These are phyloP conservation scores for Copidosoma floridanum DNA, from an alignment of 1,140 invertebrate genomes.

Conservation along the genomic window DNA sequence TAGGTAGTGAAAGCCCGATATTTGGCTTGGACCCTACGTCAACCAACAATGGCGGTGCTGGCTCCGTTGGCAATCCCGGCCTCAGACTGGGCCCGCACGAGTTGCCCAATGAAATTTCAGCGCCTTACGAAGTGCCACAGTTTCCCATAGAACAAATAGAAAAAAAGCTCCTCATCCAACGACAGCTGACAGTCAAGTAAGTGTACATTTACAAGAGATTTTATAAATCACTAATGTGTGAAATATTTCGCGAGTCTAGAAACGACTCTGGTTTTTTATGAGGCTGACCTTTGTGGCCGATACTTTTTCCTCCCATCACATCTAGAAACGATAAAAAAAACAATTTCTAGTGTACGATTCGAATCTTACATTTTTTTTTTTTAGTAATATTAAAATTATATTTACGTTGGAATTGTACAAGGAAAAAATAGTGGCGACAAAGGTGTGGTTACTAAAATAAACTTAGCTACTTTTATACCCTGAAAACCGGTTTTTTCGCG, in stretches of 20 bases:
- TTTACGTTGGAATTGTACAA: too few relatives aligned
- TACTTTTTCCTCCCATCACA: background rate
- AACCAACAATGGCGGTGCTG: constrained; percentile 24
- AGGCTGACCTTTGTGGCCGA: too few relatives aligned
- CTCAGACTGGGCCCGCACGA: constrained; percentile 52
- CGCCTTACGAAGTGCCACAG: constrained; percentile 92
- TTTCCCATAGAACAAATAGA: constrained; percentile 97
- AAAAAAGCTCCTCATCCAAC: constrained; percentile 85
- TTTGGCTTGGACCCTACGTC: constrained; percentile 46
- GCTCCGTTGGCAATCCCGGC: background rate
- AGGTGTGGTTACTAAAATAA: too few relatives aligned
- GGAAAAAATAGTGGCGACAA: too few relatives aligned
- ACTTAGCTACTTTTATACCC: too few relatives aligned
- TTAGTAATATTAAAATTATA: too few relatives aligned
- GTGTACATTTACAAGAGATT: constrained; percentile 41
- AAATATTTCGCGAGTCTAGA: background rate
- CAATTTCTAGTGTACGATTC: too few relatives aligned
- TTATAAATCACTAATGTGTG: too few relatives aligned
- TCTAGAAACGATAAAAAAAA: background rate
- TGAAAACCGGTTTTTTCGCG: too few relatives aligned
- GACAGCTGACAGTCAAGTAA: constrained; percentile 87
- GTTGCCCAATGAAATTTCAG: constrained; percentile 84
- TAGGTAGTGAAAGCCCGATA: constrained; percentile 55
- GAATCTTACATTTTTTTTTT: too few relatives aligned
- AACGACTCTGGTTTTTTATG: background rate